Percentiles rank a stretch among this genome's conserved stretches.
Conservation (phyloP, 1,140 invertebrate species). For the Bombus confusus region DNA sequence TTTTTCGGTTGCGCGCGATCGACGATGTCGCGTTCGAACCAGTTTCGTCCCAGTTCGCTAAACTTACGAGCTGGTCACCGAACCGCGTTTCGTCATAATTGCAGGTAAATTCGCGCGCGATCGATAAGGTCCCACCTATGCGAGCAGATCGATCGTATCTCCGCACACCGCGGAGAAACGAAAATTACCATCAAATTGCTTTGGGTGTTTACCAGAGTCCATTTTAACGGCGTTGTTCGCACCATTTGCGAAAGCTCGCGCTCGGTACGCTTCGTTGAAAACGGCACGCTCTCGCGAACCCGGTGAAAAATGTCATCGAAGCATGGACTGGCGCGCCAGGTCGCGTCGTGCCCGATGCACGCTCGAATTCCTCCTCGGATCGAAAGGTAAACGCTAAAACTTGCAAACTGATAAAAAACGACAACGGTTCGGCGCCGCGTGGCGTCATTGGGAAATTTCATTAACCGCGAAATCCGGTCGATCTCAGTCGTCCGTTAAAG, state of each 20-base stretch:
- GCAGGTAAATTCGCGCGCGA: conserved; percentile 9
- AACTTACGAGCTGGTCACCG: neutral
- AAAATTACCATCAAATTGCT: neutral
- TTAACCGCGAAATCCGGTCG: conserved; percentile 39
- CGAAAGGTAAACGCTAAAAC: neutral
- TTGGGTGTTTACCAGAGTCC: neutral
- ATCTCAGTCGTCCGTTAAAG: conserved; percentile 53
- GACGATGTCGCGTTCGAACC: neutral
- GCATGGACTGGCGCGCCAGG: too few relatives aligned
- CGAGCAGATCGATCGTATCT: neutral
- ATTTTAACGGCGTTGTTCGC: conserved; percentile 29
- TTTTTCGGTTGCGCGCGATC: neutral
- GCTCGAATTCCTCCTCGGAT: neutral
- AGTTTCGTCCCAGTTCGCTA: neutral
- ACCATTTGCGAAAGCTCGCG: conserved; percentile 19
- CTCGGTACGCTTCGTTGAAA: neutral
- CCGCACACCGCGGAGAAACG: neutral
- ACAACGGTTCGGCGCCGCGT: neutral
- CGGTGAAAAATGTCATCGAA: neutral
- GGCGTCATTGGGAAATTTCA: conserved; percentile 7
- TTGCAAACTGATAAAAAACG: neutral
- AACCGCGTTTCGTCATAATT: neutral
- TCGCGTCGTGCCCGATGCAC: neutral
- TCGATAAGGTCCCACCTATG: neutral
- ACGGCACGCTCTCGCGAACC: neutral